These are phyloP conservation scores for Tursiops truncatus DNA, from an alignment of 2,113 vertebrate species.

Conservation along the genomic window DNA sequence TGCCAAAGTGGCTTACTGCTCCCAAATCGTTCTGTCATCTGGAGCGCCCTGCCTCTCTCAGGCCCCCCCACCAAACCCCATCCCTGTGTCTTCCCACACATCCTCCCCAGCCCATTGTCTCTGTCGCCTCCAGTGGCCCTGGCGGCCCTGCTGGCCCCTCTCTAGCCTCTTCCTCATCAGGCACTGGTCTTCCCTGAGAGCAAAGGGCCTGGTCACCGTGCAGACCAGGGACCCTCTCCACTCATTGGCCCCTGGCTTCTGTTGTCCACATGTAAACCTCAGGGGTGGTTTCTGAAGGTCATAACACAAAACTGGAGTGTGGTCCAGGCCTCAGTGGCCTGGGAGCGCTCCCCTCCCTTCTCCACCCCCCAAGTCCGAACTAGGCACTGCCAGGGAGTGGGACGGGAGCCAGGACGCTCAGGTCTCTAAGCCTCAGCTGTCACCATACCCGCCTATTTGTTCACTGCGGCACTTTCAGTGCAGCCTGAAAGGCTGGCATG, in stretches of 20 bases:
- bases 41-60: neutral
- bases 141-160: neutral
- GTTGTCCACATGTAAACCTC: neutral
- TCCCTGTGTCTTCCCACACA: neutral
- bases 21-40: neutral
- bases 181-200: neutral
- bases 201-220: accelerated
- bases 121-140: neutral
- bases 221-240: too few relatives aligned
- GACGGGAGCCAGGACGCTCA: neutral
- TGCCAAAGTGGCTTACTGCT: neutral
- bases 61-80: neutral
- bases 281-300: neutral
- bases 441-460: constrained; percentile 58
- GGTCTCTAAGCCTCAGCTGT: constrained; percentile 69
- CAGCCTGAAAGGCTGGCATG: neutral
- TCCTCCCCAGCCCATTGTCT: neutral
- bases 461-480: constrained; percentile 30
- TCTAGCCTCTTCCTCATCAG: neutral
- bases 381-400: neutral
- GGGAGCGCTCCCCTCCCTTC: neutral
- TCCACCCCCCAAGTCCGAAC: neutral
- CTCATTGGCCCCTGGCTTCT: neutral
- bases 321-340: neutral
- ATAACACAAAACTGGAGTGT: neutral